Evolutionary conservation across 2,113 vertebrate genomes (phyloP).

Genomic region (Seriola dumerili): DNA sequence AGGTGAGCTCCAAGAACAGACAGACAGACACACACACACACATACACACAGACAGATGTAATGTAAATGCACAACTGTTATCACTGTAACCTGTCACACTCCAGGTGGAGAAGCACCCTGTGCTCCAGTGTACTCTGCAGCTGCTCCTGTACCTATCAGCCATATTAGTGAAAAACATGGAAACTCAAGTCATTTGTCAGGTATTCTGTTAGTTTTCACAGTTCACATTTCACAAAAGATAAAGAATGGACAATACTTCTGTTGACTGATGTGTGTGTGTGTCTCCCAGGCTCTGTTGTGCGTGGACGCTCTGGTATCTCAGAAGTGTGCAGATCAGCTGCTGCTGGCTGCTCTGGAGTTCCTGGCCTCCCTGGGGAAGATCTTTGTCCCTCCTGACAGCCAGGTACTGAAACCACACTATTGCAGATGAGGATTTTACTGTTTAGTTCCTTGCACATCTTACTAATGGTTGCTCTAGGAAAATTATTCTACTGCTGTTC

Average conservation of each 20-base stretch:
- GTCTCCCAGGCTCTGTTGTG: slow-evolving; percentile 86
- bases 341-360: slow-evolving; percentile 87
- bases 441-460: not conserved
- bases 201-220: slow-evolving; percentile 75
- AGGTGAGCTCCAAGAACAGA: slow-evolving; percentile 81
- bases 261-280: slow-evolving; percentile 42
- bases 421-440: not conserved
- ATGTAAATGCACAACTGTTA: not conserved
- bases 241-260: not conserved
- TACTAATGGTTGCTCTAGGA: not conserved
- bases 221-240: not conserved
- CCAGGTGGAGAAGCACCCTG: slow-evolving; percentile 85
- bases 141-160: slow-evolving; percentile 87
- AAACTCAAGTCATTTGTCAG: slow-evolving; percentile 86
- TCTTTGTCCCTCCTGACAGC: slow-evolving; percentile 85
- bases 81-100: not conserved
- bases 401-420: slow-evolving; percentile 83
- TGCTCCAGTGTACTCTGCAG: slow-evolving; percentile 85
- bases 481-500: not conserved
- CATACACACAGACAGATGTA: not conserved
- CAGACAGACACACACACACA: not conserved
- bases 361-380: slow-evolving; percentile 88
- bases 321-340: slow-evolving; percentile 84
- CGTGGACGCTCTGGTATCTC: slow-evolving; percentile 84
- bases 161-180: slow-evolving; percentile 85